Evolutionary conservation across 2,888 invertebrate species (phyloP).

Genomic region (Tortrix viridana): DNA sequence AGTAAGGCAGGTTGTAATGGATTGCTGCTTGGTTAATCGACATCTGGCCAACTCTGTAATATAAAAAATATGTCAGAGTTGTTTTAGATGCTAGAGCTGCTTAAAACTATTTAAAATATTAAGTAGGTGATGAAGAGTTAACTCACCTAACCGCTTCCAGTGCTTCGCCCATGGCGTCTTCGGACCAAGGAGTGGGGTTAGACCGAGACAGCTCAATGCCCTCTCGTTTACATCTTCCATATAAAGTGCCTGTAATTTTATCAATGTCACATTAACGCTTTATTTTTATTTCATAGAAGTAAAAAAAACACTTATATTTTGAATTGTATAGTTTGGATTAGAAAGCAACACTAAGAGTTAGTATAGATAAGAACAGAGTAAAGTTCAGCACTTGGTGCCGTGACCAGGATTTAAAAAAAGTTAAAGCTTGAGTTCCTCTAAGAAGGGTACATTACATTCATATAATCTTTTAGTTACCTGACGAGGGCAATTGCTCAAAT

Average conservation of each 20-base stretch:
- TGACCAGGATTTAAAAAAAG: too few species aligned
- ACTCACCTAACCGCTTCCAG: constrained; percentile 92
- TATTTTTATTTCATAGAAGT: too few species aligned
- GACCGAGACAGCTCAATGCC: constrained; percentile 95
- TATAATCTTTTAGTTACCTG: too few species aligned
- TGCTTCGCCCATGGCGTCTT: constrained; percentile 95
- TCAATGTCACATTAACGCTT: background rate
- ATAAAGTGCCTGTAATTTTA: constrained; percentile 86
- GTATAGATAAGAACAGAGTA: too few species aligned
- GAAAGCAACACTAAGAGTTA: too few species aligned
- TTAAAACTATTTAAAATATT: background rate
- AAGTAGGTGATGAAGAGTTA: background rate
- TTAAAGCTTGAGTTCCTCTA: too few species aligned
- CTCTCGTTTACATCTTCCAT: constrained; percentile 94
- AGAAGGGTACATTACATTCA: too few species aligned
- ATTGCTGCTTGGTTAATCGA: constrained; percentile 97
- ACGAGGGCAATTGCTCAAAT: too few species aligned
- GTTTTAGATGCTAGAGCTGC: too few species aligned
- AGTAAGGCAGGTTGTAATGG: constrained; percentile 95
- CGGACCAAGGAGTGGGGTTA: constrained; percentile 97
- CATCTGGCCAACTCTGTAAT: constrained; percentile 92
- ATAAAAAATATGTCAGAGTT: background rate
- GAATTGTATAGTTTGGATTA: too few species aligned
- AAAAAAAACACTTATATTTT: too few species aligned
- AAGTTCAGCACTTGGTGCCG: too few species aligned